These are phyloP conservation scores for Neodiprion pinetum DNA, from an alignment of 1,140 invertebrate genomes.

Conservation along the genomic window DNA sequence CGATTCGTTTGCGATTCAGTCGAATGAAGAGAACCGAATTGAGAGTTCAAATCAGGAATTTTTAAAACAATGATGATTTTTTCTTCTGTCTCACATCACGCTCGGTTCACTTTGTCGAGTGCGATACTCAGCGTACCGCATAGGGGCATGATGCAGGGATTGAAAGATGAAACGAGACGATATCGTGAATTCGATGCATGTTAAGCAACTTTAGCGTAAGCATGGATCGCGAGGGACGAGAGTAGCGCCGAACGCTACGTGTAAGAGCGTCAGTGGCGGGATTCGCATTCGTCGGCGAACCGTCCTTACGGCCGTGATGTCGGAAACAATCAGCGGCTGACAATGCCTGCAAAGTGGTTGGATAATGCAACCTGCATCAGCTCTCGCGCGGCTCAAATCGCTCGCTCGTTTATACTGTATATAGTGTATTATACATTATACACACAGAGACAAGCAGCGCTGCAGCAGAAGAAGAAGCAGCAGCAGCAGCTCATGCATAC, in stretches of 20 bases:
- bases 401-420: no score
- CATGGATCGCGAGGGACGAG: not conserved
- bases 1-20: no score
- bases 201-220: conserved; percentile 42
- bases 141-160: not conserved
- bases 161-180: conserved; percentile 47
- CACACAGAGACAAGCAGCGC: no score
- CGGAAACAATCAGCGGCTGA: not conserved
- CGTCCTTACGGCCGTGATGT: conserved; percentile 31
- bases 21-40: no score
- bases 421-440: no score
- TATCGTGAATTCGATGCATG: conserved; percentile 56
- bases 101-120: no score
- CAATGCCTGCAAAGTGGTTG: not conserved
- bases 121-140: not conserved
- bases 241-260: not conserved
- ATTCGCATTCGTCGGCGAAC: conserved; percentile 22
- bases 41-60: no score
- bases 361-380: no score
- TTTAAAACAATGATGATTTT: no score
- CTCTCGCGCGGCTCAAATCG: no score
- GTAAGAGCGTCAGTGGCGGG: not conserved
- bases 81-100: no score
- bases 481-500: not conserved
- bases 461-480: no score